Evolutionary conservation across 2,888 invertebrate genomes (phyloP), one percentile per base, ranked within the genome.

Genomic region (Timandra comae): DNA sequence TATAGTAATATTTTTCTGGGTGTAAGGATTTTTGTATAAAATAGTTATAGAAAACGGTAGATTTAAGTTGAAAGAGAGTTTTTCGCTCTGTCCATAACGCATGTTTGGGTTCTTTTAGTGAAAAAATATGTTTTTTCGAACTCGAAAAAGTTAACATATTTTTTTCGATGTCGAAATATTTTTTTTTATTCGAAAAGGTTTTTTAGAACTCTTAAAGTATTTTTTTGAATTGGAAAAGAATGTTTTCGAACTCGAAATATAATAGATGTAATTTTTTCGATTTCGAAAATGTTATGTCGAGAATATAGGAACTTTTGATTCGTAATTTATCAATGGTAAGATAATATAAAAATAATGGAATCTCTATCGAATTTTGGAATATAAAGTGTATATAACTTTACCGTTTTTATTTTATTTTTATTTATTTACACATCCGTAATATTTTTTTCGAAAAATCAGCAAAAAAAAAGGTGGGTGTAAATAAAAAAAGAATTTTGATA

Each of bases 1-100:
- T 11, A 33, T 48, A 46, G 36, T 35, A 27, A 61, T 67, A 64
- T 64, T 70, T 68, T 66, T 70, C 72, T 63, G 76, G 82, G 81
- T 82, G 80, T 81, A 80, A 75, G 82, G 80, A 80, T 72, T 70
- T 64, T 53, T 82, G 81, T 82, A 82, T 76, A 82, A 84, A 81
- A 72, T 82, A 79, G 78, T 66, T 75, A 72, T 78, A 69, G 67
- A 74, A 73, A 24, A 27, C 38, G 30, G 34, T 45, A 67, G 65
- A 68, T 3, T 68, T 74, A 44, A 43, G 43, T 70, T 63, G 62
- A 64, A 64, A 58, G 61, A 55, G 63, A 61, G 77, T 74, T 72
- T 41, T 36, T 61, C 35, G 69, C 65, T 67, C 69, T 58, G 75
- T 72, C 75, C 75, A 70, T 64, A 62, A 52, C 57, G 64, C 67